Base-by-base conservation (phyloP, 2,797 vertebrate species). In the Florisuga fusca region DNA sequence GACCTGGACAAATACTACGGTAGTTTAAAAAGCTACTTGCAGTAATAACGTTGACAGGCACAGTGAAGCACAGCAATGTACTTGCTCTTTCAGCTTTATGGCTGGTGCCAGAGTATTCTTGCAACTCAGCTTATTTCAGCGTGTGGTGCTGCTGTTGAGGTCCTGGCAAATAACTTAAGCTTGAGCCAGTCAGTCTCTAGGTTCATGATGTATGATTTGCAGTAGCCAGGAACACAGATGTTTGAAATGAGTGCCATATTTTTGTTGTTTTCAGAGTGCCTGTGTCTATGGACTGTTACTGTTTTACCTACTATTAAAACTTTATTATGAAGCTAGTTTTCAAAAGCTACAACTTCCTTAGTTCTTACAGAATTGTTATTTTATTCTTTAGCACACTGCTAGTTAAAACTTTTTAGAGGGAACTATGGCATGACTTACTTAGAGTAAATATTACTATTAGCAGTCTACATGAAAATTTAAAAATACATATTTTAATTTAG, bases 1-100 rank as follows among this genome's bases (percentile, higher is more conserved):
- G 87, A 86, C 66, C 87, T 92, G 87, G 20, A 63, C 69, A 92
- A 89, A 78, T 73, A 89, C 14, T 88, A 31, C 38, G 33, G 62
- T 51, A 51, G 25, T 83, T 92, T 10, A 50, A 78, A 91, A 88
- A 80, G 51, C 87, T 92, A 2, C 72, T 83, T 88, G 43, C 54
- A 31, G 33, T 71, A 81, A 62, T 91, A 78, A 87, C 55, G 45
- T 59, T 75, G 91, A 81, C 58, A 87, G 73, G 80, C 43, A 50
- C 29, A 25, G 58, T 34, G 73, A 84, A 92, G 8, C 55, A 79
- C 6, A 8, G 36, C 8, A 3, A 51, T 77, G 15, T 48, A 48
- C 36, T 67, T 78, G 20, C 16, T 87, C 21, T 72, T 85, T 57
- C 41, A n/a, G 66, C 64, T 85, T 74, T 46, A 16, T 68, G 87